Conservation (phyloP, 2,797 vertebrate genomes). For the Bovichtus variegatus region DNA sequence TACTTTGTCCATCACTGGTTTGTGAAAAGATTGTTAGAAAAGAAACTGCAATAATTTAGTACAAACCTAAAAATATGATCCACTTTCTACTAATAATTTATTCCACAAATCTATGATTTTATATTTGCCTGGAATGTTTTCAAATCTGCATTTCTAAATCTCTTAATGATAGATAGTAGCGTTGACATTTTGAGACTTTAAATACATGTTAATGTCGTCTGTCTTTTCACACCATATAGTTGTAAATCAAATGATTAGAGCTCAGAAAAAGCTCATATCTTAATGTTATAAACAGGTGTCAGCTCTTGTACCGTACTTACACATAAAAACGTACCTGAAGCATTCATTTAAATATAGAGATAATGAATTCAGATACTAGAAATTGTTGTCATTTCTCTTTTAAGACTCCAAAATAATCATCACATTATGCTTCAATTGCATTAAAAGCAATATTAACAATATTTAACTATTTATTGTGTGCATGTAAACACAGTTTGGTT, state of each 20-base stretch:
- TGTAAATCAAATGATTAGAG: background rate
- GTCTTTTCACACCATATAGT: slow-evolving; percentile 4
- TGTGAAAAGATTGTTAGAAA: too few relatives aligned
- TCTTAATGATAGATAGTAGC: background rate
- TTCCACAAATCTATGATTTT: background rate
- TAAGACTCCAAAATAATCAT: background rate
- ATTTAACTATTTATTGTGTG: background rate
- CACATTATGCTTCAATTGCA: background rate
- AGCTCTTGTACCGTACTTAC: background rate
- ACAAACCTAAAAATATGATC: background rate
- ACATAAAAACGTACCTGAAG: background rate
- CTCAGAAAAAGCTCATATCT: background rate
- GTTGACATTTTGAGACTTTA: background rate
- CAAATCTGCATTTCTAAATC: background rate
- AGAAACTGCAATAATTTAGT: background rate
- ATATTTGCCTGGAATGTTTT: background rate
- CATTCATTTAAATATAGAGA: background rate
- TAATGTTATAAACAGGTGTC: slow-evolving; percentile 2
- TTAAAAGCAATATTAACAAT: background rate
- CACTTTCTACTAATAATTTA: background rate
- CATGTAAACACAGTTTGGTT: too few relatives aligned
- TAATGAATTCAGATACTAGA: background rate
- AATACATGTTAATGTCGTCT: background rate
- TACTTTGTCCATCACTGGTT: too few relatives aligned
- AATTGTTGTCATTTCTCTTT: too few relatives aligned